A percentile compares a stretch with the other conserved stretches of the same genome.
These are phyloP conservation scores for Cantharis flavilabris DNA, from an alignment of 2,888 invertebrate genomes.

Conservation along the genomic window DNA sequence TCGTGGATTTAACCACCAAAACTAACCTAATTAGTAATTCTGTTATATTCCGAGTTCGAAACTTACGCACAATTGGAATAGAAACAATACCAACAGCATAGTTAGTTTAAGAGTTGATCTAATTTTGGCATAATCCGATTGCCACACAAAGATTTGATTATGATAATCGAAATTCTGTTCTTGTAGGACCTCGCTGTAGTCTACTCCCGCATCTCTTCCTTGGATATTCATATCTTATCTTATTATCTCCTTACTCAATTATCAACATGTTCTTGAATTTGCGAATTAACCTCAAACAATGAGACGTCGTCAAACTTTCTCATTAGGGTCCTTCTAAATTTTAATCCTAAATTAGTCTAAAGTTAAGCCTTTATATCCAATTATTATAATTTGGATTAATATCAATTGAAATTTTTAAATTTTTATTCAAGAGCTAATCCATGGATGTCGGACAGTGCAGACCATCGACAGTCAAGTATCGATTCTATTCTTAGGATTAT, in stretches of 20 bases:
- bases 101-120: slow-evolving; percentile 52
- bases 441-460: too few relatives aligned
- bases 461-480: too few relatives aligned
- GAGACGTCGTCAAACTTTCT: slow-evolving; percentile 6
- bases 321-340: background rate
- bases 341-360: background rate
- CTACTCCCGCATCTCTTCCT: slow-evolving; percentile 26
- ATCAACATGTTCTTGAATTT: slow-evolving; percentile 25
- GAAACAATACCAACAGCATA: slow-evolving; percentile 46
- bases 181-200: slow-evolving; percentile 31
- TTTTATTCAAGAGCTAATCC: too few relatives aligned
- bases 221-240: slow-evolving; percentile 36
- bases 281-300: slow-evolving; percentile 19
- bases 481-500: too few relatives aligned
- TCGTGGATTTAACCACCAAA: slow-evolving; percentile 35
- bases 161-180: slow-evolving; percentile 49
- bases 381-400: too few relatives aligned
- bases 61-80: slow-evolving; percentile 36
- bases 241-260: slow-evolving; percentile 28
- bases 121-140: slow-evolving; percentile 52
- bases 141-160: slow-evolving; percentile 52
- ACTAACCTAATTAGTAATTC: slow-evolving; percentile 39
- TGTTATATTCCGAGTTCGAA: slow-evolving; percentile 28
- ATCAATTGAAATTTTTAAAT: too few relatives aligned
- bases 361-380: too few relatives aligned